Evolutionary conservation across 2,113 vertebrate species (phyloP).

Genomic region (Isurus oxyrinchus): DNA sequence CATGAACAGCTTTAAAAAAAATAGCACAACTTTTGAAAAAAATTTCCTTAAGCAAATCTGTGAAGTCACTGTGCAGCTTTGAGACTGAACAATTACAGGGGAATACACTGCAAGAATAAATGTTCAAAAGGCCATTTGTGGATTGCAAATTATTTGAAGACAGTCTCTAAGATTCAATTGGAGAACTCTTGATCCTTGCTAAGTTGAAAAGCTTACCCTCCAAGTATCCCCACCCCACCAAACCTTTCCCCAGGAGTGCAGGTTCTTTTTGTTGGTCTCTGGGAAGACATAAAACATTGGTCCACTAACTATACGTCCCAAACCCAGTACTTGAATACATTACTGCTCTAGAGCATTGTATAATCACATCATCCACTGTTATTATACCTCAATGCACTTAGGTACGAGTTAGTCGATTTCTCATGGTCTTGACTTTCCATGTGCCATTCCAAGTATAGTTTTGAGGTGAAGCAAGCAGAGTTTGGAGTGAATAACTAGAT

Average conservation of each 20-base stretch:
- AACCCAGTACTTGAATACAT: neutral
- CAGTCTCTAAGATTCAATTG: neutral
- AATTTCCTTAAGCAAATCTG: neutral
- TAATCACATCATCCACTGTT: neutral
- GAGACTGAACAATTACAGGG: neutral
- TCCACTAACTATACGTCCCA: neutral
- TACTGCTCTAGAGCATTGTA: neutral
- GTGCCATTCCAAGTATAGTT: neutral
- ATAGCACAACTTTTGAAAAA: neutral
- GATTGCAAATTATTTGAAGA: neutral
- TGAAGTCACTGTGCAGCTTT: neutral
- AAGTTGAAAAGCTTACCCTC: neutral
- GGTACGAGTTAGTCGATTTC: neutral
- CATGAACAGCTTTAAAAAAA: neutral
- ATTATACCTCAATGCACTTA: neutral
- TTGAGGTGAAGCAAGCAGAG: neutral
- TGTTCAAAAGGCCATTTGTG: neutral
- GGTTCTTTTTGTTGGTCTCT: neutral
- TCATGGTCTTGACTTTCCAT: too few relatives aligned
- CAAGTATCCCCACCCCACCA: neutral
- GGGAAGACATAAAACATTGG: neutral
- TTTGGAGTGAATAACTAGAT: neutral
- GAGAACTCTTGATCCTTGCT: neutral
- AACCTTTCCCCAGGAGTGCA: neutral
- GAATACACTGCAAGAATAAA: neutral